Base-by-base conservation (phyloP, 2,888 invertebrate genomes). In the Leucophenga maculata region DNA sequence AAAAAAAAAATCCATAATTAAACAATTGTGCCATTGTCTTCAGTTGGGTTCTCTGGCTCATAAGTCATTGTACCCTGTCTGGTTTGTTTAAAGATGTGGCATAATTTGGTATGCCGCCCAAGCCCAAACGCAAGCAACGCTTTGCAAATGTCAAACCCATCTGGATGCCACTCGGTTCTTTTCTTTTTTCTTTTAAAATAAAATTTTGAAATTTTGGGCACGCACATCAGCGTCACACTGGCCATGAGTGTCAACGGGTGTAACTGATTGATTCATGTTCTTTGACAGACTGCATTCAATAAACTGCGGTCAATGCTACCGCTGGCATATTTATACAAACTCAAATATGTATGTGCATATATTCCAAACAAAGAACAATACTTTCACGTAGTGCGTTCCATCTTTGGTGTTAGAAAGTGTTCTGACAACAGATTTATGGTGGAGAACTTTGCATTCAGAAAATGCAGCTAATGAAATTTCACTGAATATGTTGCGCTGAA, bases 331-430 rank as follows among this genome's bases (percentile, higher is more conserved):
- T 18, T 39, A 39, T 26, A 31, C 39, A 1, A 18, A 54, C 18
- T 20, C 22, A 20, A n/a, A n/a, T 54, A 20, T 14, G 18, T 57
- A 3, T 57, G 3, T 26, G 6, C 16, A 50, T n/a, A 50, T 50
- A 50, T 64, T 64, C n/a, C 62, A 44, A 48, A 48, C 46, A 48
- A 20, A 64, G 62, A 64, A 64, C 46, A 46, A 48, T 48, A 64
- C 62, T 64, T 64, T 64, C 62, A 48, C 62, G 48, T 16, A 16
- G 50, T 6, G 39, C 6, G 32, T 60, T 20, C 11, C 62, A 46
- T 18, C 72, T 70, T 70, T 72, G 80, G 79, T 26, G 71, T 44
- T 83, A 81, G 80, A 80, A 80, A 80, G 80, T 81, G 73, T 81
- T 80, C 80, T 82, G 69, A 65, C 16, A 13, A 46, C n/a, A n/a